A percentile compares a stretch with the other conserved stretches of the same genome.
Evolutionary conservation across 1,140 invertebrate genomes (phyloP).

Genomic region (Melipona quadrifasciata): DNA sequence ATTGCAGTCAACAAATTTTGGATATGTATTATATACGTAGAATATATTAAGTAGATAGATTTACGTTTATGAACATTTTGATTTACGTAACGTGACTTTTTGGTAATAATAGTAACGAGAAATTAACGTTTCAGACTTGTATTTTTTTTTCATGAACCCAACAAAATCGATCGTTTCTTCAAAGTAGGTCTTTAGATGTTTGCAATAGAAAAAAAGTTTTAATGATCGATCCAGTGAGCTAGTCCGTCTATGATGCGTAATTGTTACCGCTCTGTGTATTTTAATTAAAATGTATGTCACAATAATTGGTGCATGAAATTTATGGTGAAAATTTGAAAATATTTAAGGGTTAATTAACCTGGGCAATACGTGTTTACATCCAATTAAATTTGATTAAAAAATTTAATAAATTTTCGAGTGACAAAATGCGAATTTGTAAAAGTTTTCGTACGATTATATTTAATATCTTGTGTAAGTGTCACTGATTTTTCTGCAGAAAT

Average conservation of each 20-base stretch:
- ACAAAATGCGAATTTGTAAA: neutral
- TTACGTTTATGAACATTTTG: neutral
- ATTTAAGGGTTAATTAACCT: neutral
- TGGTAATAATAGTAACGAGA: neutral
- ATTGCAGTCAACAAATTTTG: no score
- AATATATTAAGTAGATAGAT: no score
- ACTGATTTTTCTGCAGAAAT: no score
- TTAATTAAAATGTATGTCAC: slow-evolving; percentile 28
- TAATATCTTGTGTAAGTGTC: no score
- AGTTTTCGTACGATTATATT: neutral
- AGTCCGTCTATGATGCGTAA: neutral
- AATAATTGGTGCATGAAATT: neutral
- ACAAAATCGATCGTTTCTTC: neutral
- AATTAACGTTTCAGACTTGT: neutral
- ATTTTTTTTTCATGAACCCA: neutral
- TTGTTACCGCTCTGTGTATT: neutral
- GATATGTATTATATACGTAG: no score
- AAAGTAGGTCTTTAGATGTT: neutral
- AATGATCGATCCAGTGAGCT: neutral
- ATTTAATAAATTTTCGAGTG: neutral
- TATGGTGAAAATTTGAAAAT: neutral
- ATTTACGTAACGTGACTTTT: neutral
- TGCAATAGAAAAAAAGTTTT: slow-evolving; percentile 15
- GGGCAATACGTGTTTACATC: neutral
- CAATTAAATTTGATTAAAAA: neutral